These are phyloP conservation scores for Fregetta grallaria DNA, from an alignment of 2,113 vertebrate species.

Conservation along the genomic window DNA sequence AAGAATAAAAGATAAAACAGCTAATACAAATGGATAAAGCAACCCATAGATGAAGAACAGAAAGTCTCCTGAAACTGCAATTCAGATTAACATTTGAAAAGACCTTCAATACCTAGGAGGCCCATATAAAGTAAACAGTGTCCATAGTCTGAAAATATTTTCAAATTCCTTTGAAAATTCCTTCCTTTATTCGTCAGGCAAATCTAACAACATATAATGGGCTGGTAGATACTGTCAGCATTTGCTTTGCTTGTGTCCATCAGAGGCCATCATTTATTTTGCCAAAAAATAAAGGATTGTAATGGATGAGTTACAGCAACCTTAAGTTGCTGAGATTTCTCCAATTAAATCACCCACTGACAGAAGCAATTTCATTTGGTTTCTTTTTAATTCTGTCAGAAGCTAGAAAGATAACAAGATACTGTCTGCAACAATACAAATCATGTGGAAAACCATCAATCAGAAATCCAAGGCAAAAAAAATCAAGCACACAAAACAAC, in stretches of 20 bases:
- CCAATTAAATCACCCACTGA: constrained; percentile 68
- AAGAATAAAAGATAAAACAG: not conserved
- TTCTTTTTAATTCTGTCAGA: constrained; percentile 52
- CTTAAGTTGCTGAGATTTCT: constrained; percentile 51
- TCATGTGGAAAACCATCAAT: constrained; percentile 54
- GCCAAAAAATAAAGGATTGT: constrained; percentile 19
- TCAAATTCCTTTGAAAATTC: constrained; percentile 15
- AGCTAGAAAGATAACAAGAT: constrained; percentile 59
- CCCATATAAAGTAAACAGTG: not conserved
- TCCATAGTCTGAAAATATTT: not conserved
- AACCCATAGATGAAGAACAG: not conserved
- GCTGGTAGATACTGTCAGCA: not conserved
- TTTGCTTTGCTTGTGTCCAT: constrained; percentile 1
- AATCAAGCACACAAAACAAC: not conserved
- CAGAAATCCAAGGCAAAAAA: not conserved
- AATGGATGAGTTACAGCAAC: constrained; percentile 4
- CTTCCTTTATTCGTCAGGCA: not conserved
- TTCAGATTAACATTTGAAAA: constrained; percentile 43
- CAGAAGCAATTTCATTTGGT: constrained; percentile 57
- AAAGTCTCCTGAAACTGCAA: not conserved
- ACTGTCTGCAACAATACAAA: constrained; percentile 38
- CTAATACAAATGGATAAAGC: not conserved
- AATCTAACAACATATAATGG: not conserved
- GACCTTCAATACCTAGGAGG: not conserved
- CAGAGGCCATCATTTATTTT: constrained; percentile 49